These are phyloP conservation scores for Barnardius zonarius DNA, from an alignment of 2,113 vertebrate genomes.

Conservation along the genomic window DNA sequence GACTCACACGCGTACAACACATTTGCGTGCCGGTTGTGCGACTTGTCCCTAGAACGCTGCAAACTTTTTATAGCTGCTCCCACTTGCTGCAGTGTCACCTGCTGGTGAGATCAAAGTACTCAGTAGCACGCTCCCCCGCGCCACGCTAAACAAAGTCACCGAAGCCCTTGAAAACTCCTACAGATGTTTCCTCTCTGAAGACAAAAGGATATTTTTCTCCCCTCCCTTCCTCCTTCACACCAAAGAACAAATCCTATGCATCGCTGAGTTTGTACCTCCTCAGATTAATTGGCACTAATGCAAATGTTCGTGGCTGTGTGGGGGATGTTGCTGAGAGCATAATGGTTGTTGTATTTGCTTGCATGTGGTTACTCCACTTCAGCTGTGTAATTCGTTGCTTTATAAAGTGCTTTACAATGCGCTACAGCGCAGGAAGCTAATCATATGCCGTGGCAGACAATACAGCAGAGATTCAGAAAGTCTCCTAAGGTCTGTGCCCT, in stretches of 20 bases:
- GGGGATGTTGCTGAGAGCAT: conserved; percentile 55
- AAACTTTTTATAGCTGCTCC: conserved; percentile 57
- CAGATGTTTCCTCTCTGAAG: conserved; percentile 48
- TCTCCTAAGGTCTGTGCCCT: not conserved
- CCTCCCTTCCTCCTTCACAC: conserved; percentile 44
- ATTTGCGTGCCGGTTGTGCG: not conserved
- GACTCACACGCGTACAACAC: not conserved
- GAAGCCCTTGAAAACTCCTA: conserved; percentile 47
- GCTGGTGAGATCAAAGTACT: conserved; percentile 48
- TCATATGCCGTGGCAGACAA: conserved; percentile 6
- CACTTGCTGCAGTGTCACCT: conserved; percentile 69
- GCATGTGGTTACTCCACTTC: conserved; percentile 51
- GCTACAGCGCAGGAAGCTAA: conserved; percentile 7
- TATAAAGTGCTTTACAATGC: conserved; percentile 31
- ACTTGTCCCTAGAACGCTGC: conserved; percentile 31
- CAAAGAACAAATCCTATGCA: conserved; percentile 46
- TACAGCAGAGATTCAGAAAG: not conserved
- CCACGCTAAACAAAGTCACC: conserved; percentile 34
- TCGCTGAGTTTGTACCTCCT: conserved; percentile 44
- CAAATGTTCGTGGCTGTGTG: conserved; percentile 28
- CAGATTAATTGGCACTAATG: conserved; percentile 56
- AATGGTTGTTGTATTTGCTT: conserved; percentile 52
- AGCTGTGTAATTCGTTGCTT: conserved; percentile 46
- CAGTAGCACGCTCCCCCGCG: conserved; percentile 11
- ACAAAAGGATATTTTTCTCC: conserved; percentile 36